Evolutionary conservation across 2,888 invertebrate species (phyloP).

Genomic region (Eupithecia centaureata): DNA sequence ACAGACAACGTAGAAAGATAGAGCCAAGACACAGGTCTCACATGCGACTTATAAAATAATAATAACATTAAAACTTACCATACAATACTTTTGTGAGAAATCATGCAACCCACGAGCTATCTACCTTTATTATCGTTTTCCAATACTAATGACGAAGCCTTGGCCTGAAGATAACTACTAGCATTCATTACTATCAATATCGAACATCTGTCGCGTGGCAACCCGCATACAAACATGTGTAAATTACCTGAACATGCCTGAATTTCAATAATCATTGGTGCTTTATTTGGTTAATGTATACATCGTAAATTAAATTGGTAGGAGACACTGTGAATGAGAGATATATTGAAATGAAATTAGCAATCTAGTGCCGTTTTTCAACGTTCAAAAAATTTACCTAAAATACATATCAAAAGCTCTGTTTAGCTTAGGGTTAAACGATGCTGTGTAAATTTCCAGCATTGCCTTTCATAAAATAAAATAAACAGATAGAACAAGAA

Average conservation of each 20-base stretch:
- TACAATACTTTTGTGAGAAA: background rate
- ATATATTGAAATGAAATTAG: too few species aligned
- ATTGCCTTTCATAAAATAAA: too few species aligned
- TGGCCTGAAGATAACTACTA: slow-evolving; percentile 18
- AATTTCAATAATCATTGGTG: background rate
- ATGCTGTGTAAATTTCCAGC: too few species aligned
- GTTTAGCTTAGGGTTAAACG: too few species aligned
- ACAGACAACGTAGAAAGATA: too few species aligned
- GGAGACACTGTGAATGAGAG: too few species aligned
- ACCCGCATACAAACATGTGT: slow-evolving; percentile 33
- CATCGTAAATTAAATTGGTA: background rate
- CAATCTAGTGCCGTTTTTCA: too few species aligned
- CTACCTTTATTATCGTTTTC: slow-evolving; percentile 13
- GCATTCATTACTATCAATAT: slow-evolving; percentile 22
- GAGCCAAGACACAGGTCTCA: too few species aligned
- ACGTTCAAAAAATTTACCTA: too few species aligned
- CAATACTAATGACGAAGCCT: slow-evolving; percentile 18
- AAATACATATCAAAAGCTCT: too few species aligned
- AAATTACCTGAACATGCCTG: background rate
- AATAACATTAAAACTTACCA: background rate
- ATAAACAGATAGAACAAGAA: too few species aligned
- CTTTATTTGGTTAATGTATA: background rate
- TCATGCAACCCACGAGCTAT: background rate
- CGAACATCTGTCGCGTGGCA: slow-evolving; percentile 33
- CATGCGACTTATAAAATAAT: too few species aligned